These are phyloP conservation scores for Mechanitis mazaeus DNA, from an alignment of 2,888 invertebrate species.

Conservation along the genomic window DNA sequence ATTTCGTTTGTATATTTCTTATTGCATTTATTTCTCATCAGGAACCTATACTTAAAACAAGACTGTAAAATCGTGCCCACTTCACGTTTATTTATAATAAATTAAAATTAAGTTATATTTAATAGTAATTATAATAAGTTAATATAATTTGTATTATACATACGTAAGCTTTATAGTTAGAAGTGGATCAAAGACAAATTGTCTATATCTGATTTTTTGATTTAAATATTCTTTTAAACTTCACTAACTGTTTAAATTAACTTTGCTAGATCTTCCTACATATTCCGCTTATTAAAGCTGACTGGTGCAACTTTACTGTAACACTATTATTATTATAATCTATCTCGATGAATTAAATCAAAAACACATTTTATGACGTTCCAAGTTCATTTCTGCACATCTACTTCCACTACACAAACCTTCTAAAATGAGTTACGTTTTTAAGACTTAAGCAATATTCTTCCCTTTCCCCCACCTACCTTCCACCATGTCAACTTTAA, in stretches of 20 bases:
- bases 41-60: background rate
- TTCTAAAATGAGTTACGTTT: conserved; percentile 54
- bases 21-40: background rate
- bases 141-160: conserved; percentile 7
- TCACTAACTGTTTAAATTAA: no score
- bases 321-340: no score
- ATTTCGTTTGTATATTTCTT: no score
- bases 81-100: conserved; percentile 4
- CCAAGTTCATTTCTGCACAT: background rate
- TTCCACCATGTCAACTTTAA: conserved; percentile 15
- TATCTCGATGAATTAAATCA: no score
- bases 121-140: conserved; percentile 1
- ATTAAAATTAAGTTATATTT: conserved; percentile 4
- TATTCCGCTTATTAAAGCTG: no score
- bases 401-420: conserved; percentile 36
- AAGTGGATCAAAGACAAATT: background rate
- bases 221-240: background rate
- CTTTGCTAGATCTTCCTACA: no score
- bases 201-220: background rate
- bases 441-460: conserved; percentile 40
- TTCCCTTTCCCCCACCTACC: conserved; percentile 8
- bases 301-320: no score
- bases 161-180: background rate
- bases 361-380: no score
- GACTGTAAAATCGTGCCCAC: background rate